These are phyloP conservation scores for Rhinoraja longicauda DNA, from an alignment of 2,797 vertebrate genomes.

Conservation along the genomic window DNA sequence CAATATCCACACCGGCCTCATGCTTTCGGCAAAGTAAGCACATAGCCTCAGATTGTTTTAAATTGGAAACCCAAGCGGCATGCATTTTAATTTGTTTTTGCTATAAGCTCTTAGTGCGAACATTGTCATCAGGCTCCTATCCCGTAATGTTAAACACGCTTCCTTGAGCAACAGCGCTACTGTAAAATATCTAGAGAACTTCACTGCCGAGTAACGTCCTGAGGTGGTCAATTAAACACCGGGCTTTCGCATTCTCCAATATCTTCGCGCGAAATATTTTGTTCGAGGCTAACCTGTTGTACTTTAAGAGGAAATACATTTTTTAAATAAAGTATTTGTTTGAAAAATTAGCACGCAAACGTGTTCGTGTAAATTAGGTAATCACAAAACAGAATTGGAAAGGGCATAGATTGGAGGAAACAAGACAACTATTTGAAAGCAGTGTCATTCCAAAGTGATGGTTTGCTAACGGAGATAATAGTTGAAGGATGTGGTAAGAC, in stretches of 20 bases:
- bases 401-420: constrained; percentile 41
- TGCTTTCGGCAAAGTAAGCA: background rate
- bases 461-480: constrained; percentile 47
- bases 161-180: background rate
- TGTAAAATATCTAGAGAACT: background rate
- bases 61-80: no score
- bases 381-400: background rate
- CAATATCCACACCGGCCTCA: no score
- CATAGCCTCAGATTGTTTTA: background rate
- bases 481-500: constrained; percentile 54
- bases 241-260: background rate
- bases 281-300: constrained; percentile 27
- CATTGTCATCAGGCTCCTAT: background rate
- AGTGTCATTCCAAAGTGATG: constrained; percentile 44
- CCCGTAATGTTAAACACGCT: background rate
- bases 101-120: background rate
- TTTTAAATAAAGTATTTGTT: background rate
- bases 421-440: constrained; percentile 42
- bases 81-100: background rate
- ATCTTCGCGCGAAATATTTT: background rate
- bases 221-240: background rate
- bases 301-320: background rate
- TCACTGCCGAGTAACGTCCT: background rate
- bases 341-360: background rate
- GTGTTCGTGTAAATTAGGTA: background rate